Base-by-base conservation (phyloP, 1,140 invertebrate species). In the Hirudo medicinalis region DNA sequence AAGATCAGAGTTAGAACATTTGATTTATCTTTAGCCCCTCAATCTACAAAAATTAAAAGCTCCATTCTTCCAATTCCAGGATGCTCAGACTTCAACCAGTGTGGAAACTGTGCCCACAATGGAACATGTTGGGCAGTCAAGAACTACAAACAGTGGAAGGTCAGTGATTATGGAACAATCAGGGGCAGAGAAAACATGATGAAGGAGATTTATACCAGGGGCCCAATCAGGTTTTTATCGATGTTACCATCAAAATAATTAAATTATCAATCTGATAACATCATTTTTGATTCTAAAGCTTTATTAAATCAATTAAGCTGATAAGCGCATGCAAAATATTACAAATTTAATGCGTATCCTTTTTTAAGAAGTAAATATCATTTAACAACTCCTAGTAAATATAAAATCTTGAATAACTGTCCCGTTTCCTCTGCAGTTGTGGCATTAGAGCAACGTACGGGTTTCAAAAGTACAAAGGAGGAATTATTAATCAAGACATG, bases 101-200 rank as follows among this genome's bases (percentile, higher is more conserved):
- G 84, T 75, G 83, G 82, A 40, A 83, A 82, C 13, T 85, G 84
- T 75, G 78, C 78, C 68, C 78, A 78, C 40, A 80, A 78, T 72
- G 81, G 79, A 13, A 75, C 74, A 57, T 85, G 84, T 74, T 74
- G 75, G 53, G 55, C 76, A 20, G 55, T 85, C 9, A 73, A 76
- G 49, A 84, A 82, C 69, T 85, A 83, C 75, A 85, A 80, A 20
- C 71, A 77, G 19, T 85, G 82, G 77, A 83, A 80, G 74, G 81
- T 85, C 36, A 81, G 80, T 25, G 84, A 85, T 72, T 85, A 81
- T 75, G 84, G 83, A 17, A 72, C 74, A 15, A 75, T 85, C 2
- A 69, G 70, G 72, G 83, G 84, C 5, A 74, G 83, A 36, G 80
- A 81, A 19, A 80, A 82, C 9, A 85, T 85, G 82, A 85, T 84